Conservation (phyloP, 2,113 vertebrate genomes). For the Oostethus manadensis region DNA sequence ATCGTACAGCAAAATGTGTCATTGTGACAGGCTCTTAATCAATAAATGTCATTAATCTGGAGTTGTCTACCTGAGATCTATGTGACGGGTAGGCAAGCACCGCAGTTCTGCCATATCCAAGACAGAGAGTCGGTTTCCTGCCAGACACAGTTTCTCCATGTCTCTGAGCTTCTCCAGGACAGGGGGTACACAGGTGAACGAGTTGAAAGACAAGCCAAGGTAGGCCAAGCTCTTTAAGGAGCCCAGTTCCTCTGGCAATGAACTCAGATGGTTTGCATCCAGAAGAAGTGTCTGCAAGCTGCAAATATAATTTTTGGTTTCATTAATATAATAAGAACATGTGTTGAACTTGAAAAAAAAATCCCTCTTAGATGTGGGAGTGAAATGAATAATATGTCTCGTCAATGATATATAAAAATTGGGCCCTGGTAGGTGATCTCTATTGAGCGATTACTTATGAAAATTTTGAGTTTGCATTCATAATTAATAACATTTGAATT, state of each 20-base stretch:
- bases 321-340: background rate
- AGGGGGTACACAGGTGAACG: constrained; percentile 79
- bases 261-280: constrained; percentile 85
- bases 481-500: too few relatives aligned
- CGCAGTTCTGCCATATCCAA: constrained; percentile 76
- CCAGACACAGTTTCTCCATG: constrained; percentile 90
- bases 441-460: too few relatives aligned
- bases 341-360: too few relatives aligned
- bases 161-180: constrained; percentile 81
- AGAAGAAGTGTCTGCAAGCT: constrained; percentile 94
- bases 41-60: background rate
- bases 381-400: too few relatives aligned
- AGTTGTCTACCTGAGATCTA: constrained; percentile 83
- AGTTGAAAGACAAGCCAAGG: constrained; percentile 92
- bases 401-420: too few relatives aligned
- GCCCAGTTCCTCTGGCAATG: constrained; percentile 82
- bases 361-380: too few relatives aligned
- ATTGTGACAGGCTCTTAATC: too few relatives aligned
- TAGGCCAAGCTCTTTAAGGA: constrained; percentile 84
- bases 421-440: too few relatives aligned
- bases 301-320: constrained; percentile 6
- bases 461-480: too few relatives aligned
- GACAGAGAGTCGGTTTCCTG: constrained; percentile 79
- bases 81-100: constrained; percentile 81
- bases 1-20: too few relatives aligned